phyloP scores from a whole-genome alignment of 2,113 vertebrate genomes.

The Chloroceryle aenea region DNA sequence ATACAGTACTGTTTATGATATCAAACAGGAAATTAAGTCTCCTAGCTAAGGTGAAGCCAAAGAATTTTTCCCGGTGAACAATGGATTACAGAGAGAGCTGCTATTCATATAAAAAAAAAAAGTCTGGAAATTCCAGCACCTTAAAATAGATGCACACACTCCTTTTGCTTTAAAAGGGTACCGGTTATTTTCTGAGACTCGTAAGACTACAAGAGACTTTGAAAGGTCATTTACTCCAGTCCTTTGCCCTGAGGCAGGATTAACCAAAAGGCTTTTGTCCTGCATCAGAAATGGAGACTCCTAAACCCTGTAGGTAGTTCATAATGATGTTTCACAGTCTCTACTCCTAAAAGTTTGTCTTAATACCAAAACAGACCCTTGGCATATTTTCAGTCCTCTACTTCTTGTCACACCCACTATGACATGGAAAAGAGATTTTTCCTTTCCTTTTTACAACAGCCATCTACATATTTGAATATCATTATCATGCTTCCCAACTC shows the following conservation, averaged over 20 bases:
- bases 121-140: slow-evolving; percentile 13
- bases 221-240: neutral
- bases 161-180: neutral
- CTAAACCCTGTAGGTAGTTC: neutral
- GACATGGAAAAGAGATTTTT: neutral
- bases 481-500: neutral
- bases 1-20: neutral
- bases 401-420: neutral
- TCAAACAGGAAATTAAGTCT: slow-evolving; percentile 32
- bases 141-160: neutral
- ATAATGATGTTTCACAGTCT: neutral
- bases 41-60: slow-evolving; percentile 3
- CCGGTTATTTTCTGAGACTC: neutral
- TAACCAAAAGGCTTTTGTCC: neutral
- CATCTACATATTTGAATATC: neutral
- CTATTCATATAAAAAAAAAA: neutral
- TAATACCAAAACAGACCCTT: neutral
- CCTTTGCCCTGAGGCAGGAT: neutral
- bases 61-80: slow-evolving; percentile 24
- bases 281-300: neutral
- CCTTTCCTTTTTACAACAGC: neutral
- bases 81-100: neutral
- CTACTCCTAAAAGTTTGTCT: neutral
- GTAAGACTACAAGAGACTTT: neutral
- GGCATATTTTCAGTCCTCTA: neutral